Conservation (phyloP, 2,888 invertebrate genomes). For the Hipparchia semele region DNA sequence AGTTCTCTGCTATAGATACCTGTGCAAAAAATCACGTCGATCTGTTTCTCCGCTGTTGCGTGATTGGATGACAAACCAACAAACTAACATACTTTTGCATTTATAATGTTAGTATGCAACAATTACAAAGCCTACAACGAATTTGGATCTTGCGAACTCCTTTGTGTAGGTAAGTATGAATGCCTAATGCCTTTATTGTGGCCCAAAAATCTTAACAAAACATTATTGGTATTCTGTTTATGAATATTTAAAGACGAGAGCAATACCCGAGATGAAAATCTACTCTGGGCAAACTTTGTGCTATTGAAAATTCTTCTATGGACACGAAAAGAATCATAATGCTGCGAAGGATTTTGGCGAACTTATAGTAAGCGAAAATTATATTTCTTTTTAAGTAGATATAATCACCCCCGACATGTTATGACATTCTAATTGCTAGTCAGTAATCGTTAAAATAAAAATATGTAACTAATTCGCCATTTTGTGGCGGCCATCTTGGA, state of each 20-base stretch:
- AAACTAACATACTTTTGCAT: too few species aligned
- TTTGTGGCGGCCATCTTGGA: too few species aligned
- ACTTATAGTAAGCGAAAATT: background rate
- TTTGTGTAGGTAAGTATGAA: conserved; percentile 1
- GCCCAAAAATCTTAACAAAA: conserved; percentile 9
- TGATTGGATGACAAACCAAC: too few species aligned
- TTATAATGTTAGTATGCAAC: too few species aligned
- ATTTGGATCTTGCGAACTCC: background rate
- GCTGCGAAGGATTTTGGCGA: background rate
- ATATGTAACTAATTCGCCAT: too few species aligned
- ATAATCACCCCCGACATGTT: too few species aligned
- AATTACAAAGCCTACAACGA: too few species aligned
- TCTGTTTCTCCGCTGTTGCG: too few species aligned
- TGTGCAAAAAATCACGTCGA: too few species aligned
- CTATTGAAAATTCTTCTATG: conserved; percentile 3
- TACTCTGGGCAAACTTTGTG: background rate
- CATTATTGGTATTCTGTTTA: background rate
- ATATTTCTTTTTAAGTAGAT: conserved; percentile 1
- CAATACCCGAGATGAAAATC: conserved; percentile 3
- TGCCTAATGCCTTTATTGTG: conserved; percentile 5
- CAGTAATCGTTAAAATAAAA: too few species aligned
- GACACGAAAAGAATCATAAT: conserved; percentile 3
- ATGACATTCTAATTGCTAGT: too few species aligned
- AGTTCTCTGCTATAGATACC: too few species aligned
- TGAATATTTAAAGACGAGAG: conserved; percentile 6